Evolutionary conservation across 1,140 invertebrate species (phyloP), one percentile per base, ranked within the genome.

Genomic region (Drosophila nigrodunni): DNA sequence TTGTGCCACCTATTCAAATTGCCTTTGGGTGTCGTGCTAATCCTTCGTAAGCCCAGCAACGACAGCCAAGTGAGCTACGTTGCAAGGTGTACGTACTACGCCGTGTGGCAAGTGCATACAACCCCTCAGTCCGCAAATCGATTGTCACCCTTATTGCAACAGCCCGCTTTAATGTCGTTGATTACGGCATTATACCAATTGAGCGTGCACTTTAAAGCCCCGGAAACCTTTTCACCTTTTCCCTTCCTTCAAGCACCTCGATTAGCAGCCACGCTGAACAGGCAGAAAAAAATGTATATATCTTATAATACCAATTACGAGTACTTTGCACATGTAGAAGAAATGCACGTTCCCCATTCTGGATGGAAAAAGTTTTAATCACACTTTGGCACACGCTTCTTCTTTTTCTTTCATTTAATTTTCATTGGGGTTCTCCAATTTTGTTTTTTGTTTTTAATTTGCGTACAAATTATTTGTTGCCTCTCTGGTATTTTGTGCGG

Each of bases 1-100:
- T 86, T 78, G 82, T 67, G 88, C 78, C 74, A 80, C 77, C 85
- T 89, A 88, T 88, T 88, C 80, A 89, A 89, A 89, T 77, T 67
- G 54, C 61, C 52, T 43, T 30, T 77, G 67, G 55, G 30, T 34
- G 25, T 49, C 49, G 59, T 75, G 76, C 52, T 89, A 89, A 89
- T 78, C 85, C 85, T 71, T 78, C 81, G 75, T 89, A 89, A 89
- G 81, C 85, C 80, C 64, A 34, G 52, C 75, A 69, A 68, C 64
- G 59, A 69, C 71, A 77, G 71, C 65, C 70, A 77, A 66, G 49
- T 68, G 68, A 73, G 58, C 65, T 47, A 43, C 60, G 49, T 54
- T 71, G 69, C 59, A 78, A 72, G 79, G 74, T 77, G 77, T 8
- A 11, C 61, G 47, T 30, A 13, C 11, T 39, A 11, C 10, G 30